These are phyloP conservation scores for Oreochromis spilurus DNA, from an alignment of 2,113 vertebrate genomes.

Conservation along the genomic window DNA sequence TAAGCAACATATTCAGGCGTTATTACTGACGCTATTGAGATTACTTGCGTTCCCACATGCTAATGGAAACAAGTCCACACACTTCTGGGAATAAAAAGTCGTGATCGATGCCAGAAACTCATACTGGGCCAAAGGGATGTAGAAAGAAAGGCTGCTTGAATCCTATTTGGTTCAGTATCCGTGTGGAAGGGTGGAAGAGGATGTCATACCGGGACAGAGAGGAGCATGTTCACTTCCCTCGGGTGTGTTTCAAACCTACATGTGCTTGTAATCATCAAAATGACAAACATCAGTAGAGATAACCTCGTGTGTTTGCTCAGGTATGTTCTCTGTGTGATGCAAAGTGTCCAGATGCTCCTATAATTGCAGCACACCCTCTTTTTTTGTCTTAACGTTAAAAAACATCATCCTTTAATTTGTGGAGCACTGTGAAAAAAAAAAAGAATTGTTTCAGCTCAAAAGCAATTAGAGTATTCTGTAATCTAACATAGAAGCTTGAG, in stretches of 20 bases:
- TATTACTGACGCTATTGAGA: slow-evolving; percentile 15
- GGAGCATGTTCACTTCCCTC: background rate
- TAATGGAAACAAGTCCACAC: slow-evolving; percentile 18
- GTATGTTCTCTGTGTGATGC: background rate
- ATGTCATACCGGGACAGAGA: background rate
- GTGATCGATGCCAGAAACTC: background rate
- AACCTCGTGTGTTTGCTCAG: background rate
- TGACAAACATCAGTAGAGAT: background rate
- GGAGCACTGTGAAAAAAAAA: background rate
- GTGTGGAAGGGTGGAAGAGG: background rate
- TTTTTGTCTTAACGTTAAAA: background rate
- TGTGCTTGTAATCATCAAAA: background rate
- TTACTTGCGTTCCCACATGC: slow-evolving; percentile 8
- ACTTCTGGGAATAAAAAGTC: slow-evolving; percentile 16
- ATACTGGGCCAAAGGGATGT: background rate
- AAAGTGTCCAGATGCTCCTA: background rate
- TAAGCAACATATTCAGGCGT: slow-evolving; percentile 31
- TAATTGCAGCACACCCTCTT: background rate
- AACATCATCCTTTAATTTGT: background rate
- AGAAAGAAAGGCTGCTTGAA: background rate
- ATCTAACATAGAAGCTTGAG: background rate
- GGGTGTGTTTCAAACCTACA: background rate
- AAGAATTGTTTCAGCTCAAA: background rate
- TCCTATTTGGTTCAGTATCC: background rate
- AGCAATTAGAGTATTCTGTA: background rate